These are phyloP conservation scores for Riparia riparia DNA, from an alignment of 2,113 vertebrate genomes.

Conservation along the genomic window DNA sequence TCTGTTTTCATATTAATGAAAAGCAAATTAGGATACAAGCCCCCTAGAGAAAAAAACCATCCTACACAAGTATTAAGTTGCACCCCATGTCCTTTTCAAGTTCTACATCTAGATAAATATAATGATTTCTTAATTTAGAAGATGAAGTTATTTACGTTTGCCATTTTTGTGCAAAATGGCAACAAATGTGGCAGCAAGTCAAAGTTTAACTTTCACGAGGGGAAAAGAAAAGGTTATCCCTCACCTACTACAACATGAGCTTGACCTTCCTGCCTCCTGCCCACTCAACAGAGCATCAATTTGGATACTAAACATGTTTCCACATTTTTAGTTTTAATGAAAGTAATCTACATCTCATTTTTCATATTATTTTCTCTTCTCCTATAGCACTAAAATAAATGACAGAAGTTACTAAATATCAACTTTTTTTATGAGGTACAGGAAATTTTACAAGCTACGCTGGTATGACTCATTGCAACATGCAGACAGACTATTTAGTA, in stretches of 20 bases:
- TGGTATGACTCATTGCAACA: slow-evolving; percentile 35
- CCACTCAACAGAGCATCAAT: not conserved
- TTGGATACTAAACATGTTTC: not conserved
- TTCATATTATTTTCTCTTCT: not conserved
- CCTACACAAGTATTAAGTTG: not conserved
- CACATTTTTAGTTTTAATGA: not conserved
- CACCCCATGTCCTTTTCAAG: not conserved
- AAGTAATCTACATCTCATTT: not conserved
- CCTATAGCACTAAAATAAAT: not conserved
- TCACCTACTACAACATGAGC: not conserved
- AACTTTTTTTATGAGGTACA: not conserved
- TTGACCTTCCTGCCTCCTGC: not conserved
- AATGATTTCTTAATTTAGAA: not conserved
- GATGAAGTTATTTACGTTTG: not conserved
- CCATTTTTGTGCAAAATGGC: not conserved
- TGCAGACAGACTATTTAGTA: slow-evolving; percentile 8
- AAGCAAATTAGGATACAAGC: not conserved
- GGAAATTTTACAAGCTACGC: slow-evolving; percentile 7
- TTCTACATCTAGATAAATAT: not conserved
- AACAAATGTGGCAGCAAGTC: not conserved
- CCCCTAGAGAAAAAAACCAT: not conserved
- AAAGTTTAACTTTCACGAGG: not conserved
- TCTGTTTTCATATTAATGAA: not conserved
- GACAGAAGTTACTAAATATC: not conserved
- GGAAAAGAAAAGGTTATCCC: not conserved